phyloP scores from a whole-genome alignment of 2,113 vertebrate species.

The Syrmaticus mikado region DNA sequence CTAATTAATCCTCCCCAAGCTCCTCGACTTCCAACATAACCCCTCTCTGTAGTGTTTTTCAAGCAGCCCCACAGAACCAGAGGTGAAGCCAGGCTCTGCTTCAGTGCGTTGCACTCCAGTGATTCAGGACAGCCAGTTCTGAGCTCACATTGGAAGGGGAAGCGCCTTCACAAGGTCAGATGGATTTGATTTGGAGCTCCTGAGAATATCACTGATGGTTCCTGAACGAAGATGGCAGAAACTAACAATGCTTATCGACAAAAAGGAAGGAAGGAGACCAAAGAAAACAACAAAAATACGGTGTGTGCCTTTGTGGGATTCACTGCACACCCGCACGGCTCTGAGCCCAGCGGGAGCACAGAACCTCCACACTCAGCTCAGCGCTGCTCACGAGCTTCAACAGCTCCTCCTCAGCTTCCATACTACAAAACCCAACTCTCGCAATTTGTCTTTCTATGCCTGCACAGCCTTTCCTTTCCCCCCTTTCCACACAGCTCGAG shows the following conservation, averaged over 20 bases:
- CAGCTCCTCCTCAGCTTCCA: not conserved
- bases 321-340: rapidly evolving
- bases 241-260: rapidly evolving
- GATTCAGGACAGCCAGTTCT: not conserved
- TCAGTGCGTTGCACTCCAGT: not conserved
- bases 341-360: not conserved
- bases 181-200: too few species aligned
- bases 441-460: rapidly evolving
- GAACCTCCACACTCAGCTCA: not conserved
- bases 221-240: not conserved
- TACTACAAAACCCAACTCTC: not conserved
- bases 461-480: rapidly evolving
- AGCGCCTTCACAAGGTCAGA: not conserved
- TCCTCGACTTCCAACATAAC: rapidly evolving
- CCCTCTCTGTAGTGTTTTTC: not conserved
- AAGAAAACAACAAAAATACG: not conserved
- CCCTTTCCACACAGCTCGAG: rapidly evolving
- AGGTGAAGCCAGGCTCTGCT: not conserved
- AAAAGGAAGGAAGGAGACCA: not conserved
- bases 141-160: not conserved
- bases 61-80: not conserved
- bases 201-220: not conserved
- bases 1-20: not conserved
- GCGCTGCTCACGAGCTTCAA: too few species aligned
- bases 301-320: rapidly evolving